These are phyloP conservation scores for Beroe forskalii DNA, from an alignment of 37 sponge, comb jelly and placozoan genomes.

Conservation along the genomic window DNA sequence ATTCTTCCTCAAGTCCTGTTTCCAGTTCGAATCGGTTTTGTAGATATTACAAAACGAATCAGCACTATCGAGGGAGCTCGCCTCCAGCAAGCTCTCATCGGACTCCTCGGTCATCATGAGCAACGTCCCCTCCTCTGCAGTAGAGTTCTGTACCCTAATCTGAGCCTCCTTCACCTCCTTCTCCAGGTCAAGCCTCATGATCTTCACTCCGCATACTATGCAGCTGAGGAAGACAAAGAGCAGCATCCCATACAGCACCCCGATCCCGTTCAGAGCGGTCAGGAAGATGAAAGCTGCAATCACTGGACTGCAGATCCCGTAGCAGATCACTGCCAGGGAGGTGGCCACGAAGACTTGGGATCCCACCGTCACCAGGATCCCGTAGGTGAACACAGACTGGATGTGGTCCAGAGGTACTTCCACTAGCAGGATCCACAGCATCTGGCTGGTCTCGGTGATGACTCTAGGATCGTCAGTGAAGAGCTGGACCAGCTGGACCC, in stretches of 20 bases:
- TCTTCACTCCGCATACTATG: constrained; percentile 13
- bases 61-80: too few relatives aligned
- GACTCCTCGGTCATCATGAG: not conserved
- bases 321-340: constrained; percentile 32
- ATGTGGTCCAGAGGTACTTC: constrained; percentile 37
- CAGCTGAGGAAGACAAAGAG: constrained; percentile 18
- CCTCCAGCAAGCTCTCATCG: constrained; percentile 28
- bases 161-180: not conserved
- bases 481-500: not conserved
- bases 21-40: too few relatives aligned
- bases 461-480: constrained; percentile 3
- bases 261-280: not conserved
- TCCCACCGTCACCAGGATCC: constrained; percentile 42
- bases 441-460: not conserved
- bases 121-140: not conserved
- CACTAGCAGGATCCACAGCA: constrained; percentile 52
- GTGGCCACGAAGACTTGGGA: constrained; percentile 31
- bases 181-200: not conserved
- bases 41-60: too few relatives aligned
- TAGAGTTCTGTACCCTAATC: not conserved
- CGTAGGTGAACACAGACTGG: constrained; percentile 26
- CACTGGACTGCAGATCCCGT: constrained; percentile 28
- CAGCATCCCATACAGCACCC: constrained; percentile 38
- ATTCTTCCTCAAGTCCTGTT: too few relatives aligned
- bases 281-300: constrained; percentile 33